Base-by-base conservation (phyloP, 1,140 invertebrate species). In the Ceratina calcarata region DNA sequence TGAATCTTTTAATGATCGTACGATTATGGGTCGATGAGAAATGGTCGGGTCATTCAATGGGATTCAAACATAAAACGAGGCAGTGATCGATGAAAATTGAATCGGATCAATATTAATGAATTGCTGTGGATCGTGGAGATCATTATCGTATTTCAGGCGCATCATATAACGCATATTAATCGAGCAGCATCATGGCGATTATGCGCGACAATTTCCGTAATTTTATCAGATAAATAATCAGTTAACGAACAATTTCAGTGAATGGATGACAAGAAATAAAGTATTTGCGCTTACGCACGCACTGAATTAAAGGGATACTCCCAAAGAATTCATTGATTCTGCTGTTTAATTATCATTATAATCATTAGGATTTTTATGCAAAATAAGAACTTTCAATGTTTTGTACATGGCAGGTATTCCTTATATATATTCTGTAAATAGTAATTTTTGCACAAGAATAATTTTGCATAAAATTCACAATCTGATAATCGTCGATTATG, bases 91-190 rank as follows among this genome's bases (percentile, higher is more conserved):
- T 82, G 80, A 71, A 78, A 73, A 74, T 84, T 64, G 75, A 72
- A 80, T 71, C 18, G 27, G 57, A 83, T 83, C 71, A 72, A 80
- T 85, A 80, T 83, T 85, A 83, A 85, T 83, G 67, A 75, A 15
- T 37, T 61, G 37, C 15, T n/a, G 20, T 37, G 65, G 73, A 70
- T 70, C 75, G 82, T 15, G 53, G 27, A 78, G 60, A 78, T 84
- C 53, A 75, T 84, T 80, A 79, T 83, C 74, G 69, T 75, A 78
- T 84, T 73, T 61, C 58, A 60, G 10, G 22, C 8, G 60, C 20
- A 49, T 61, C 55, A 27, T 75, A 84, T 70, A 83, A 71, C 55
- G 66, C 76, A 80, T 78, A 78, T 76, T 82, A 78, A 83, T 82
- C 69, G 58, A 18, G n/a, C 37, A 37, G 2, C 24, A 2, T 51